These are phyloP conservation scores for Lagopus leucura DNA, from an alignment of 2,113 vertebrate genomes.

Conservation along the genomic window DNA sequence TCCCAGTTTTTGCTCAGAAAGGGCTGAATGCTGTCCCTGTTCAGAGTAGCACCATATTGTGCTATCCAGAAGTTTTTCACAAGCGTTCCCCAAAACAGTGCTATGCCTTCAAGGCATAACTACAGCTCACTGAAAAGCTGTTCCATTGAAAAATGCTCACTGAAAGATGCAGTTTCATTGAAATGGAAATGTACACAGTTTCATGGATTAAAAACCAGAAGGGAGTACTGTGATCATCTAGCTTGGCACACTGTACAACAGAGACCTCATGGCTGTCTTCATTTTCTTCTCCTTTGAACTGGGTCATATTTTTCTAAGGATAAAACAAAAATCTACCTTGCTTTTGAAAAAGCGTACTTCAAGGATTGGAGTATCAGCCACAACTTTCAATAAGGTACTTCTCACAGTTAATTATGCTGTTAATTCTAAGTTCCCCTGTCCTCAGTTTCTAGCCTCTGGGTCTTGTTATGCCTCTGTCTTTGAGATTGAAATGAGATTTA, in stretches of 20 bases:
- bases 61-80: constrained; percentile 67
- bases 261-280: constrained; percentile 55
- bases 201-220: constrained; percentile 69
- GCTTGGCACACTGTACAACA: constrained; percentile 60
- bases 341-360: constrained; percentile 35
- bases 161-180: constrained; percentile 67
- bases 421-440: constrained; percentile 34
- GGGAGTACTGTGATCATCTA: constrained; percentile 68
- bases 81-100: constrained; percentile 55
- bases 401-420: constrained; percentile 28
- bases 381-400: constrained; percentile 11
- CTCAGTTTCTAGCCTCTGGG: constrained; percentile 2
- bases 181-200: constrained; percentile 71
- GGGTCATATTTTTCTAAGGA: constrained; percentile 59
- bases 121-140: constrained; percentile 52
- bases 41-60: constrained; percentile 56
- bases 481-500: constrained; percentile 20
- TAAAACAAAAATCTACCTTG: constrained; percentile 28
- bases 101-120: constrained; percentile 69
- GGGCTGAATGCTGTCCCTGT: constrained; percentile 35
- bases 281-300: constrained; percentile 60
- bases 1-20: constrained; percentile 26
- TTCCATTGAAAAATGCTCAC: constrained; percentile 66
- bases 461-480: constrained; percentile 16
- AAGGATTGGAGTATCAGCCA: constrained; percentile 17